Percentiles rank a stretch among this genome's conserved stretches.
Conservation (phyloP, 2,113 vertebrate species). For the Tragulus kanchil region DNA sequence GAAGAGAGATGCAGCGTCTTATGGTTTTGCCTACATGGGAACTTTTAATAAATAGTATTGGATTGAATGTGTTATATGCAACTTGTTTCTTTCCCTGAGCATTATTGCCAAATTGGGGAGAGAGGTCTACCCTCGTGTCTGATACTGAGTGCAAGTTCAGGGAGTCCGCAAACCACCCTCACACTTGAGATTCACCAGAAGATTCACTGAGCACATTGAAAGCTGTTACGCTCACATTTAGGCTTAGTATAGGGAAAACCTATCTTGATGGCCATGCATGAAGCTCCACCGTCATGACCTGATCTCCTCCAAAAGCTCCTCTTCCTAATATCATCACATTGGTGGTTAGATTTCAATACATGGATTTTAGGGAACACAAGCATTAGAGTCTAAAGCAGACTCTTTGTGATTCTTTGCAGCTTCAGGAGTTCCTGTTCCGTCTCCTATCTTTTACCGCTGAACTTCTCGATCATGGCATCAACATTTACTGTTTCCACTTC, state of each 20-base stretch:
- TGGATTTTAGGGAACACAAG: background rate
- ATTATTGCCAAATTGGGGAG: background rate
- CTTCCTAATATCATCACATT: background rate
- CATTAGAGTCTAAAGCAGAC: background rate
- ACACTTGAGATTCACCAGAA: background rate
- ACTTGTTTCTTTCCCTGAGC: background rate
- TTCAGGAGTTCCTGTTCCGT: no score
- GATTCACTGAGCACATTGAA: background rate
- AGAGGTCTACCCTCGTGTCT: background rate
- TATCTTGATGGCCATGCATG: no score
- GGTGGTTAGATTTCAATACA: background rate
- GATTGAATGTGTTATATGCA: background rate
- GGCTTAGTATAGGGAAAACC: background rate
- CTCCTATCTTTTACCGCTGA: background rate
- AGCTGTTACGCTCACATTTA: background rate
- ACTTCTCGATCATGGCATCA: background rate
- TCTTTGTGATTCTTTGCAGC: background rate
- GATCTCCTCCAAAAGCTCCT: background rate
- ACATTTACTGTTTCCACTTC: constrained; percentile 21
- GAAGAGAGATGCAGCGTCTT: background rate
- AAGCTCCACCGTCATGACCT: background rate
- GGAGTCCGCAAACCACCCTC: background rate
- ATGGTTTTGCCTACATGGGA: background rate
- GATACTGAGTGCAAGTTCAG: background rate
- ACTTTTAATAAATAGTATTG: background rate